These are phyloP conservation scores for Pristionchus exspectatus DNA, from an alignment of 2,888 invertebrate genomes.

Conservation along the genomic window DNA sequence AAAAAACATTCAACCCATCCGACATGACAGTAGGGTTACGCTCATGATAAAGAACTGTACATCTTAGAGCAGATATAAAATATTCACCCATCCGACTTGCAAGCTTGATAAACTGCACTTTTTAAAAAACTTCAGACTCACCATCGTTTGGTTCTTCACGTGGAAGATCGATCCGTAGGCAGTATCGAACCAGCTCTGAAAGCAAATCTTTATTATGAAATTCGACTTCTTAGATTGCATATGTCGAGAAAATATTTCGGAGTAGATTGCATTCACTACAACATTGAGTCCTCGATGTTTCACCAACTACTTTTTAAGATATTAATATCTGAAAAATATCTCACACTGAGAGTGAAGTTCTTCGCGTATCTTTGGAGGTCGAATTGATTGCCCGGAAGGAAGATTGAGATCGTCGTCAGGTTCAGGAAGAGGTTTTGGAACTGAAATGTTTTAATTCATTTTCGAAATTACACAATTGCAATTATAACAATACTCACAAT, in stretches of 20 bases:
- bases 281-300: too few species aligned
- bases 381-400: slow-evolving; percentile 73
- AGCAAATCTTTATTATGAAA: neutral
- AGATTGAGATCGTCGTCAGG: slow-evolving; percentile 66
- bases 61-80: too few species aligned
- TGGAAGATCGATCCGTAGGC: neutral
- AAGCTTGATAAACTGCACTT: too few species aligned
- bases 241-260: too few species aligned
- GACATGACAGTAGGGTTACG: too few species aligned
- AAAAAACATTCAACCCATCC: neutral
- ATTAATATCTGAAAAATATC: neutral
- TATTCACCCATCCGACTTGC: too few species aligned
- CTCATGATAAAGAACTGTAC: too few species aligned
- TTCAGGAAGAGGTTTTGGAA: slow-evolving; percentile 73
- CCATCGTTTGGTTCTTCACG: neutral
- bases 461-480: neutral
- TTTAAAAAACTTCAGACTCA: too few species aligned
- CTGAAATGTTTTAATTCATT: slow-evolving; percentile 57
- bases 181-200: neutral
- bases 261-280: too few species aligned
- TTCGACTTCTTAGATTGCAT: too few species aligned
- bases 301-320: too few species aligned
- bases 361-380: slow-evolving; percentile 64
- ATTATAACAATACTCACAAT: neutral
- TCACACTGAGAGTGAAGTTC: slow-evolving; percentile 41